Evolutionary conservation across 1,140 invertebrate genomes (phyloP).

Genomic region (Polypedilum vanderplanki): DNA sequence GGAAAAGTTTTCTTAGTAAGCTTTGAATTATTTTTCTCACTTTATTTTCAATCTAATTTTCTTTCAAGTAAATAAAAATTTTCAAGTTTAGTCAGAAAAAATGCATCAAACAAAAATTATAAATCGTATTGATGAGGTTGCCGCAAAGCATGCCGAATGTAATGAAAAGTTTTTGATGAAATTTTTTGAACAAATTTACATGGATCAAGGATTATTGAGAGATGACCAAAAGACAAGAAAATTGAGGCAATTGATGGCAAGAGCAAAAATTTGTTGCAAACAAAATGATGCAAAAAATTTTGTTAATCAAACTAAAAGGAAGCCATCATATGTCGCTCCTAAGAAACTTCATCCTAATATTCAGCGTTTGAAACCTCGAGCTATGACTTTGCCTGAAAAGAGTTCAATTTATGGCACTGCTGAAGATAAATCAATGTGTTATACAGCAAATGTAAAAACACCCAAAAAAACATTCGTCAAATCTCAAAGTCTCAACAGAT

Average conservation of each 20-base stretch:
- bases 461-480: background rate
- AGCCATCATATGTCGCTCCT: background rate
- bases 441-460: background rate
- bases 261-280: background rate
- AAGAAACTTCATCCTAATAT: background rate
- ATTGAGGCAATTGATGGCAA: background rate
- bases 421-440: too few relatives aligned
- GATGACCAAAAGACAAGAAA: background rate
- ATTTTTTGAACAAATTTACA: background rate
- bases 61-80: background rate
- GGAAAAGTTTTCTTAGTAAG: slow-evolving; percentile 3
- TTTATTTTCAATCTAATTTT: background rate
- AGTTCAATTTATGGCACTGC: background rate
- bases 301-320: background rate
- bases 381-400: background rate
- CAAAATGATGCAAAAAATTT: background rate
- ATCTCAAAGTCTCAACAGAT: background rate
- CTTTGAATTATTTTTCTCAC: background rate
- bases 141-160: background rate
- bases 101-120: background rate
- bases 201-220: background rate
- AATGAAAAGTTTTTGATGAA: background rate
- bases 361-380: background rate
- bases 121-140: background rate
- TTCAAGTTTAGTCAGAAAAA: background rate